A percentile compares a stretch with the other conserved stretches of the same genome.
phyloP scores from a whole-genome alignment of 2,113 vertebrate species.

The Trinectes maculatus region DNA sequence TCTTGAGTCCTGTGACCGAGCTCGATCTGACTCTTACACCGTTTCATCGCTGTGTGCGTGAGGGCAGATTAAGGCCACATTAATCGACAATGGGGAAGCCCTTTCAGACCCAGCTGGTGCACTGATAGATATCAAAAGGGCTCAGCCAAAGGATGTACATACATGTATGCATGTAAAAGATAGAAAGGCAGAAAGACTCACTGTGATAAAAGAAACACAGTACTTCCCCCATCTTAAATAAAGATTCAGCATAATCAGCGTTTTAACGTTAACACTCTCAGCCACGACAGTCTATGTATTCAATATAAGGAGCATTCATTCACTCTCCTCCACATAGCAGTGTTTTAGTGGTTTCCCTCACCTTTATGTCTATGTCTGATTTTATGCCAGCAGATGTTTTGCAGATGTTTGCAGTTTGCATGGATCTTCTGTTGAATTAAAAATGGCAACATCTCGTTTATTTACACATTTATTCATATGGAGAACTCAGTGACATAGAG shows the following conservation, averaged over 20 bases:
- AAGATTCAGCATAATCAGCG: neutral
- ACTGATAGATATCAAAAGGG: conserved; percentile 57
- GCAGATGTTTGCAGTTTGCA: neutral
- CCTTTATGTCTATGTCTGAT: neutral
- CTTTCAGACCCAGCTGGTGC: conserved; percentile 50
- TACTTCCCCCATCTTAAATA: neutral
- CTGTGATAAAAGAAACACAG: neutral
- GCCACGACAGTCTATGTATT: neutral
- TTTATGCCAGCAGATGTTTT: neutral
- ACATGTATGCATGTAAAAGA: conserved; percentile 16
- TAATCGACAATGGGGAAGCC: conserved; percentile 68
- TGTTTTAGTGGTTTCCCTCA: too few relatives aligned
- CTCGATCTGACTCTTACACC: conserved; percentile 31
- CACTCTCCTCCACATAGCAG: too few relatives aligned
- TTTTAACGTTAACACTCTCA: neutral
- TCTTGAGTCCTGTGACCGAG: conserved; percentile 60
- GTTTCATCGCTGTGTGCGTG: conserved; percentile 55
- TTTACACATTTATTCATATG: neutral
- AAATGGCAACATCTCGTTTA: neutral
- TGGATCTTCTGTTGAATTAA: neutral
- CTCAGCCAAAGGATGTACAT: conserved; percentile 32
- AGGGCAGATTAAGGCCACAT: conserved; percentile 73
- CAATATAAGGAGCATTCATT: neutral
- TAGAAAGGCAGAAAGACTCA: neutral
- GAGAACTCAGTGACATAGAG: conserved; percentile 10